Evolutionary conservation across 2,113 vertebrate species (phyloP).

Genomic region (Laticauda colubrina): DNA sequence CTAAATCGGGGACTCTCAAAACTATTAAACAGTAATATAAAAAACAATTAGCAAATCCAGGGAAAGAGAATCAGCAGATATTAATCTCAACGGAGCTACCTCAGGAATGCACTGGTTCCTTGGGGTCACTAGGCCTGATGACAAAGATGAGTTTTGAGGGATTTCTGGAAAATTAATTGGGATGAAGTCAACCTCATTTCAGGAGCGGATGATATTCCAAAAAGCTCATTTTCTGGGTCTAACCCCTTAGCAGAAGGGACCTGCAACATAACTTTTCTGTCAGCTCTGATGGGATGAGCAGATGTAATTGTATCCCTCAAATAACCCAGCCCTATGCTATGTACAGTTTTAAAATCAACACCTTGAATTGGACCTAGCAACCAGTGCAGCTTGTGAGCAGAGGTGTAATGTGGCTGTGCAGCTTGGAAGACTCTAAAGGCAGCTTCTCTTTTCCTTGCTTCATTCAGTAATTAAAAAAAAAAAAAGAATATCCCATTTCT

Average conservation of each 20-base stretch:
- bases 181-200: background rate
- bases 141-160: background rate
- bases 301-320: background rate
- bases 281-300: background rate
- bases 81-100: background rate
- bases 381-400: background rate
- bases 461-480: background rate
- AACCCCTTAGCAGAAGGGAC: background rate
- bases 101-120: background rate
- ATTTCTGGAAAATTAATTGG: background rate
- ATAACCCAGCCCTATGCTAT: background rate
- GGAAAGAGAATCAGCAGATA: background rate
- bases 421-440: background rate
- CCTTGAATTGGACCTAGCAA: background rate
- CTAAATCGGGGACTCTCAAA: background rate
- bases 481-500: background rate
- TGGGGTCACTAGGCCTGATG: background rate
- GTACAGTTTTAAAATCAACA: background rate
- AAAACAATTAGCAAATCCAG: background rate
- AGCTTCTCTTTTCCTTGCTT: background rate
- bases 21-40: background rate
- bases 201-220: background rate
- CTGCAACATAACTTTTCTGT: background rate
- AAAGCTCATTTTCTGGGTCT: background rate
- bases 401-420: background rate